Evolutionary conservation across 30 jellyfish, hydroid and myxozoan genomes (phyloP).

Genomic region (Turritopsis dohrnii): DNA sequence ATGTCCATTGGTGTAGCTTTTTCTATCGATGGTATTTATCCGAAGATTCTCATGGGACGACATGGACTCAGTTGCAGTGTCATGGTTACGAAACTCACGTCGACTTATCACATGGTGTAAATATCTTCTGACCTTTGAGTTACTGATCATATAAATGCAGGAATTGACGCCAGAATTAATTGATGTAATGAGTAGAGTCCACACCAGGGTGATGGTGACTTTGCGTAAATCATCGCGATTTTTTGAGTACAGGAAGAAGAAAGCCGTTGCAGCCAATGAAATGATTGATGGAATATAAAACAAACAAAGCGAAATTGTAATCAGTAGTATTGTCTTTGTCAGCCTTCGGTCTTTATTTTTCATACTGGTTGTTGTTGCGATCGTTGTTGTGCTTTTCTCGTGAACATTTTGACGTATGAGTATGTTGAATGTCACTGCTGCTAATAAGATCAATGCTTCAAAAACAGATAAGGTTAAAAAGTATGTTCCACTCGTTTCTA

Average conservation of each 20-base stretch:
- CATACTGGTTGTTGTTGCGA: background rate
- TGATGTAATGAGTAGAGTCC: background rate
- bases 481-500: background rate
- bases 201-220: background rate
- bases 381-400: background rate
- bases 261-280: background rate
- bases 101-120: background rate
- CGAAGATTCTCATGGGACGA: background rate
- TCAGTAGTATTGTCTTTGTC: background rate
- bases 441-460: background rate
- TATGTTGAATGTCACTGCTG: background rate
- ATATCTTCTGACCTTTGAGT: background rate
- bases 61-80: background rate
- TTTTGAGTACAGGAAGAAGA: background rate
- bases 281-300: conserved; percentile 7
- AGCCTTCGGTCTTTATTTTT: background rate
- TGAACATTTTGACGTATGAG: conserved; percentile 7
- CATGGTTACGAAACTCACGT: background rate
- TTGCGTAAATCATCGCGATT: background rate
- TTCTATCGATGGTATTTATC: background rate
- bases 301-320: background rate
- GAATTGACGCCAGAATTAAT: conserved; percentile 15
- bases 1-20: background rate
- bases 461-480: background rate
- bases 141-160: background rate